Evolutionary conservation across 2,888 invertebrate species (phyloP).

Genomic region (Pollenia labialis): DNA sequence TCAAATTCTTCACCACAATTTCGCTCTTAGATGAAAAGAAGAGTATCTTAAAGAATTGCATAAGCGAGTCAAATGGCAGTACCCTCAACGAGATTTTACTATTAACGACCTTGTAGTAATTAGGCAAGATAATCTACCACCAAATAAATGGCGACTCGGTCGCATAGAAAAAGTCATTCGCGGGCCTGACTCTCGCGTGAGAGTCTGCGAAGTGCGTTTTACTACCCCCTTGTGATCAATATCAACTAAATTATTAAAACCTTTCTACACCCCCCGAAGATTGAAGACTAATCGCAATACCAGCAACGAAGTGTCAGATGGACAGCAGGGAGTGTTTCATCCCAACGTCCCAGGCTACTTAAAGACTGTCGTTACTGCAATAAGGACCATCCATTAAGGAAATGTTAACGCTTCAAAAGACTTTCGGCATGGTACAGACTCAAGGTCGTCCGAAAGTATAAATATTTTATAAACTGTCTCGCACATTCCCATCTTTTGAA

Average conservation of each 20-base stretch:
- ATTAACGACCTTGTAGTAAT: background rate
- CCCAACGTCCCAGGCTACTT: background rate
- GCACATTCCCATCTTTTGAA: no score
- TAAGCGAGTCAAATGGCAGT: background rate
- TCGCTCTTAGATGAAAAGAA: slow-evolving; percentile 1
- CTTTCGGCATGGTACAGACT: background rate
- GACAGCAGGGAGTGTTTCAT: background rate
- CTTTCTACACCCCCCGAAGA: background rate
- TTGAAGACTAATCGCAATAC: background rate
- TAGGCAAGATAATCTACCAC: background rate
- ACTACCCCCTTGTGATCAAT: background rate
- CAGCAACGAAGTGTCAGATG: background rate
- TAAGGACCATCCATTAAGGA: background rate
- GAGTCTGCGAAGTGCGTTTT: background rate
- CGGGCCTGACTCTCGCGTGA: background rate
- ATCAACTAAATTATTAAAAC: background rate
- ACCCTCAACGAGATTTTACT: background rate
- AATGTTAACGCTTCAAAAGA: background rate
- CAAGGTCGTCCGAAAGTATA: background rate
- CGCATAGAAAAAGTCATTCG: background rate
- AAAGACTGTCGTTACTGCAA: background rate
- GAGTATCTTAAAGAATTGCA: slow-evolving; percentile 5
- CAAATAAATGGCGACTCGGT: background rate
- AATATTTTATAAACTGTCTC: no score
- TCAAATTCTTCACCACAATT: background rate